Percentiles rank a stretch among this genome's conserved stretches.
Conservation (phyloP, 2,113 vertebrate species). For the Arenaria interpres region DNA sequence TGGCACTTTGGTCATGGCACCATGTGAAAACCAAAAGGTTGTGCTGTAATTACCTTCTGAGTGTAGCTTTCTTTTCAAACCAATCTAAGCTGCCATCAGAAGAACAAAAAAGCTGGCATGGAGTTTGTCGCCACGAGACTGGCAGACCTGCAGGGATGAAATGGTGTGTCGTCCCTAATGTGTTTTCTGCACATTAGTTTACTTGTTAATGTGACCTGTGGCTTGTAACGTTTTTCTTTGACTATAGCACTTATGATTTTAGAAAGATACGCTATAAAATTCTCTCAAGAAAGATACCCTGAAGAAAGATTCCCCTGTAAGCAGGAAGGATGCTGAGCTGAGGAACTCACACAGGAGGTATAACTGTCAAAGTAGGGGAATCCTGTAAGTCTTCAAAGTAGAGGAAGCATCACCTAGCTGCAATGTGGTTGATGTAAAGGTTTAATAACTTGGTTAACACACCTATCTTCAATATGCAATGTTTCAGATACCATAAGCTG, state of each 20-base stretch:
- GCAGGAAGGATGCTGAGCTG: neutral
- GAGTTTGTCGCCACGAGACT: neutral
- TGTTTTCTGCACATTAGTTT: neutral
- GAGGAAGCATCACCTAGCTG: neutral
- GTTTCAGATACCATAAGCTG: conserved; percentile 1
- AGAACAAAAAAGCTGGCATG: neutral
- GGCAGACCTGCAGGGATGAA: neutral
- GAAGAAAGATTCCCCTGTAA: neutral
- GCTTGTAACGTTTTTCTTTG: conserved; percentile 7
- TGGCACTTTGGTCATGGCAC: neutral
- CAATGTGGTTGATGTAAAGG: neutral
- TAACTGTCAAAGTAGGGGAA: neutral
- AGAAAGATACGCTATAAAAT: neutral
- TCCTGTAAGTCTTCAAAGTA: neutral
- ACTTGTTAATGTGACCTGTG: neutral
- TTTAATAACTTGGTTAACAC: neutral
- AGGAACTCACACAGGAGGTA: neutral
- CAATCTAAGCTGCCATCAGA: neutral
- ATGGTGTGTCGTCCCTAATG: neutral
- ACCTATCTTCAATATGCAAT: neutral
- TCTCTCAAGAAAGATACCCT: neutral
- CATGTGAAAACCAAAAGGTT: neutral
- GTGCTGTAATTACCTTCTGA: neutral
- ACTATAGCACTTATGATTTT: neutral
- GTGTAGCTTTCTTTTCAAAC: neutral